These are phyloP conservation scores for Gadus macrocephalus DNA, from an alignment of 2,113 vertebrate species.

Conservation along the genomic window DNA sequence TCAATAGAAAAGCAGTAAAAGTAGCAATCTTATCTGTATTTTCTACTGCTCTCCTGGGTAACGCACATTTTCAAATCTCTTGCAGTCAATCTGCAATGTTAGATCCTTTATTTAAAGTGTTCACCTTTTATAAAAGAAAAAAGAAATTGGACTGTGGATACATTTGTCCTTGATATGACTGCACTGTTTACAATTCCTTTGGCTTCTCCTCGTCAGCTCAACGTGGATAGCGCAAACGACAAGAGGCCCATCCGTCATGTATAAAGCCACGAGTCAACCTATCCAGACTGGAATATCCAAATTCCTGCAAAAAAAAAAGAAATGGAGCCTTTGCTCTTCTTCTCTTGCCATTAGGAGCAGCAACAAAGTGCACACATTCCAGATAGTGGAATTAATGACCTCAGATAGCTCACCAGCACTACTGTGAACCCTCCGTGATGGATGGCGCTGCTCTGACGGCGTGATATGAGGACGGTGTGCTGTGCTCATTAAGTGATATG, in stretches of 20 bases:
- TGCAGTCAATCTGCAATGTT: background rate
- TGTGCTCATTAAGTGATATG: conserved; percentile 45
- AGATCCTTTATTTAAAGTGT: conserved; percentile 23
- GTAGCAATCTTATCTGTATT: no score
- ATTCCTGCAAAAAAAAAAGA: conserved; percentile 48
- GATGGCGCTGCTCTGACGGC: conserved; percentile 36
- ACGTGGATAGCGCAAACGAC: conserved; percentile 56
- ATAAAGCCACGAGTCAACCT: conserved; percentile 35
- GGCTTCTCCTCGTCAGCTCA: conserved; percentile 26
- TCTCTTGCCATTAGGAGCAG: conserved; percentile 48
- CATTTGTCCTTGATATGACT: conserved; percentile 33
- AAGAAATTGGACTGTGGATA: background rate
- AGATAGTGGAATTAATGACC: conserved; percentile 42
- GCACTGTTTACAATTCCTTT: conserved; percentile 30
- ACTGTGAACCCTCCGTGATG: conserved; percentile 46
- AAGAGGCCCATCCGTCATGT: conserved; percentile 48
- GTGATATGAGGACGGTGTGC: conserved; percentile 41
- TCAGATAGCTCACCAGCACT: conserved; percentile 48
- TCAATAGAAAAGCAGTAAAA: no score
- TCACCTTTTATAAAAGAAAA: conserved; percentile 11
- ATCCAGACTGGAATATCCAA: conserved; percentile 34
- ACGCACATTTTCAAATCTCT: no score
- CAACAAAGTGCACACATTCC: conserved; percentile 59
- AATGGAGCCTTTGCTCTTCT: conserved; percentile 19
- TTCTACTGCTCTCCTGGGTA: no score